phyloP scores from a whole-genome alignment of 2,797 vertebrate species.

The Rhinella marina region DNA sequence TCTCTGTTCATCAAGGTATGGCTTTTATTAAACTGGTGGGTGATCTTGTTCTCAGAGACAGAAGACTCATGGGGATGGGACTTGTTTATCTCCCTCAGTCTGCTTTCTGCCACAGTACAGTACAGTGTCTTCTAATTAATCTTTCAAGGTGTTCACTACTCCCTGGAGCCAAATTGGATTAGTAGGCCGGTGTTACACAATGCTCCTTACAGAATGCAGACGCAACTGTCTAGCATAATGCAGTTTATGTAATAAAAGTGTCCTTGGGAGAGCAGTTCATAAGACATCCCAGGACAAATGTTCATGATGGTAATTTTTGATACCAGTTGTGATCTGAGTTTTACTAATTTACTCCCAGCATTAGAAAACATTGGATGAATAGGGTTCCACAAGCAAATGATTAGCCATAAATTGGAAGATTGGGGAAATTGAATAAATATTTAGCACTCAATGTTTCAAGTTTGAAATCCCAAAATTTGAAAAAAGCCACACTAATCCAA shows the following conservation, averaged over 20 bases:
- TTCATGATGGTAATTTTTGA: background rate
- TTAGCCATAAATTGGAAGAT: too few species aligned
- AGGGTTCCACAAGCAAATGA: background rate
- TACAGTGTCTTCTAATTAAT: conserved; percentile 6
- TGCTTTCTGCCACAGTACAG: background rate
- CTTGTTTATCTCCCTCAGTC: background rate
- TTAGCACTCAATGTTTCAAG: too few species aligned
- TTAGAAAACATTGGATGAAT: background rate
- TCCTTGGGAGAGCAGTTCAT: background rate
- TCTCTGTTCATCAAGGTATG: conserved; percentile 25
- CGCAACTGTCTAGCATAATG: background rate
- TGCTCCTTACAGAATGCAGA: conserved; percentile 15
- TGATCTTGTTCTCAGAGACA: background rate
- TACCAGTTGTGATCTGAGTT: background rate
- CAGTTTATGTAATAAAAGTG: background rate
- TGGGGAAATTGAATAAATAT: too few species aligned
- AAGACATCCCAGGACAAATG: background rate
- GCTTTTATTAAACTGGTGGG: background rate
- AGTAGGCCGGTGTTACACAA: background rate
- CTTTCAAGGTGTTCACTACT: conserved; percentile 16
- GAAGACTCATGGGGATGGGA: background rate
- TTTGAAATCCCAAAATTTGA: too few species aligned
- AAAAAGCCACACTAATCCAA: too few species aligned
- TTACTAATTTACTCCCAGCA: background rate
- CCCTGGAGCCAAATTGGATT: conserved; percentile 23